Conservation (phyloP, 2,113 vertebrate species). For the Ia io region DNA sequence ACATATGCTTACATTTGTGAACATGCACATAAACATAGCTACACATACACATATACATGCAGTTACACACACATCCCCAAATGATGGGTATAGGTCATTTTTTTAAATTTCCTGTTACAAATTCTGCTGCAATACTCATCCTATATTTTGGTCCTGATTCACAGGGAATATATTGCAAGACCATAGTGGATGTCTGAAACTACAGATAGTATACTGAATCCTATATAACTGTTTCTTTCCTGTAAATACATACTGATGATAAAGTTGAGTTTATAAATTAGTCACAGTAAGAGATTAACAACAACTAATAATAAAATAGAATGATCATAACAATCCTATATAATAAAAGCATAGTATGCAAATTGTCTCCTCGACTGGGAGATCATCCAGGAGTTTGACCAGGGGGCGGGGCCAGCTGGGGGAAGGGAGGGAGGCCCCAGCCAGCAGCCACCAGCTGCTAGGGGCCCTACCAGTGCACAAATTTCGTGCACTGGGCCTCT, state of each 20-base stretch:
- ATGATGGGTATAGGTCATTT: neutral
- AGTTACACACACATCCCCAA: neutral
- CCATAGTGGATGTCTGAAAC: neutral
- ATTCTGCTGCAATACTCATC: neutral
- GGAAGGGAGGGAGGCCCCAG: no score
- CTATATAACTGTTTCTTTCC: no score
- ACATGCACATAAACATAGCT: neutral
- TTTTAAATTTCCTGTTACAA: neutral
- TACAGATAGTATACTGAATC: no score
- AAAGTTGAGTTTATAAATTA: neutral
- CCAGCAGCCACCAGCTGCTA: no score
- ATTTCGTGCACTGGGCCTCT: no score
- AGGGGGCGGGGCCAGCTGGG: no score
- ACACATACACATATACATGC: neutral
- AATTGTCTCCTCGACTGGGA: no score
- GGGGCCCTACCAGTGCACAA: no score
- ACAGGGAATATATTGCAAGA: neutral
- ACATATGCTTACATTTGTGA: accelerated
- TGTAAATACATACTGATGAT: accelerated
- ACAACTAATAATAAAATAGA: neutral
- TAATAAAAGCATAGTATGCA: no score
- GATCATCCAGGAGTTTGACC: no score
- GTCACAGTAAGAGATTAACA: neutral
- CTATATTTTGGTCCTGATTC: neutral
- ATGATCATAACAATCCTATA: no score